Evolutionary conservation across 2,113 vertebrate genomes (phyloP), one percentile per base, ranked within the genome.

Genomic region (Procavia capensis): DNA sequence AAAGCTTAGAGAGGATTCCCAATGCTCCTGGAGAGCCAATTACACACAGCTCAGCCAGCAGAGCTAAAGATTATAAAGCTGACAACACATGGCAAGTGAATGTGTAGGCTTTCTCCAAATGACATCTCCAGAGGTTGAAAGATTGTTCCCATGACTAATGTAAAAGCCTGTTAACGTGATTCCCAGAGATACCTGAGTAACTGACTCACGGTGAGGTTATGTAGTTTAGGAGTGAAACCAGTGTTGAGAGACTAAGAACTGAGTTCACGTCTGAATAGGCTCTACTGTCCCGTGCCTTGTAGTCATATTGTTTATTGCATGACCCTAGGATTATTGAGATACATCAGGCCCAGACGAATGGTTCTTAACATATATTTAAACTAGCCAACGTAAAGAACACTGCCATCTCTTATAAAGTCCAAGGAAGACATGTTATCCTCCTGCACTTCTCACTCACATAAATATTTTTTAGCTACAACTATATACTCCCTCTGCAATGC

Each of bases 281-380:
- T 10, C 8, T 22, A 19, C 24, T 2, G 2, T 0, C 7, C 25
- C 29, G 24, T 22, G 24, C 41, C 70, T 63, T 50, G 19, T 0
- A 25, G 47, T 36, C 84, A 63, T 1, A 4, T 9, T 39, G 41
- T 78, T 45, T 17, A 29, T 16, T 9, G 25, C 5, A 1, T 7
- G 34, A 36, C 1, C 16, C 24, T 20, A 45, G 86, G 61, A 34
- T n/a, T 39, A 2, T 6, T 31, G 54, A 70, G 7, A 16, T 1
- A 64, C 6, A 17, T 66, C 57, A 50, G 57, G 79, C 13, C n/a
- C 45, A 63, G 66, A 57, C 3, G 63, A 82, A n/a, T 2, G 6
- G 17, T n/a, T 25, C n/a, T 34, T 64, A 20, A 50, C 36, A 19
- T 22, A 6, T 9, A 74, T 36, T 43, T 29, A 80, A 41, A 68